Evolutionary conservation across 2,797 vertebrate genomes (phyloP), one percentile per base, ranked within the genome.

Genomic region (Calcarius lapponicus): DNA sequence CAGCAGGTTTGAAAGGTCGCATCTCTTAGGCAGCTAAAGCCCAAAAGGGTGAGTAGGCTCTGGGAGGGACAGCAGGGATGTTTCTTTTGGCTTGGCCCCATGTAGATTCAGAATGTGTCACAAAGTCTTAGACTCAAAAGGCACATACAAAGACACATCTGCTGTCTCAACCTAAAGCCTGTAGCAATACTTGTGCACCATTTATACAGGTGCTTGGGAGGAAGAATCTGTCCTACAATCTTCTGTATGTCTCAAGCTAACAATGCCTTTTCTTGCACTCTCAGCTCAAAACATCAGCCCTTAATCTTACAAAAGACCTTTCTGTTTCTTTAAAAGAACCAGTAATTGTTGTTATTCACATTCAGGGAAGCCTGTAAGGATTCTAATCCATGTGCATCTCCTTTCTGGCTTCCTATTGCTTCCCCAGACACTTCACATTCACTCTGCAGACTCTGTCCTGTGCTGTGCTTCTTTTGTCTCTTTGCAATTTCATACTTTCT

Each of bases 81-180:
- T 90, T 95, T 96, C 58, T 61, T 90, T 91, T 96, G 95, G 95
- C 95, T 83, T 75, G 47, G 43, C 69, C 73, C 47, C 43, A 1
- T 22, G 73, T 38, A 66, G 42, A 91, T 84, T 96, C 92, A 94
- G 70, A 43, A 76, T 94, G 90, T 76, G 92, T 95, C 95, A 96
- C 80, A 91, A 93, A 94, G 76, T 31, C 70, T 91, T 24, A 71
- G 64, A 47, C 80, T 93, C 88, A 66, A 84, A 94, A 74, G 73
- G 17, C 19, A 51, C 31, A 70, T 42, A 76, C 76, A 93, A 90
- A 92, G 85, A 80, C 73, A 90, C 2, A 18, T 81, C 48, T 84
- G 80, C 54, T 92, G 31, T 57, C 90, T 80, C 80, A 92, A 3
- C 47, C 54, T 62, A 70, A 51, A 62, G 75, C 64, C 91, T 93